Percentiles rank a stretch among this genome's conserved stretches.
phyloP scores from a whole-genome alignment of 2,113 vertebrate genomes.

The Hippocampus barbouri region DNA sequence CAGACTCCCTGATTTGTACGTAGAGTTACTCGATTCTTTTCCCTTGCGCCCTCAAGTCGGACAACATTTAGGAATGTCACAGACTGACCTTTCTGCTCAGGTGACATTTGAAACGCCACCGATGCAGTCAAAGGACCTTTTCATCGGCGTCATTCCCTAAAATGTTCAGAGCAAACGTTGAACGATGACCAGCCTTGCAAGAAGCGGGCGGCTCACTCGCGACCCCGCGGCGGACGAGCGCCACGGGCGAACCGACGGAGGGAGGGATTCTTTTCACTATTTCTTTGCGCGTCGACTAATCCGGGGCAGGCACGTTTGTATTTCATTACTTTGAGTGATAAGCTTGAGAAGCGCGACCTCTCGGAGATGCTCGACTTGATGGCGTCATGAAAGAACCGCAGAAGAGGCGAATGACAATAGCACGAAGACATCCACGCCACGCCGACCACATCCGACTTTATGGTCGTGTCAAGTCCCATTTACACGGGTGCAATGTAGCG shows the following conservation, averaged over 20 bases:
- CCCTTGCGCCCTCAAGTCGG: conserved; percentile 31
- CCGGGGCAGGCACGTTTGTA: no score
- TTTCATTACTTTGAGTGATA: no score
- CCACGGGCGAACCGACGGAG: background rate
- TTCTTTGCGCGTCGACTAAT: no score
- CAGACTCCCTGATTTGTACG: conserved; percentile 44
- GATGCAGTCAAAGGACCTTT: conserved; percentile 31
- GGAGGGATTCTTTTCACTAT: background rate
- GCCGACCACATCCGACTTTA: conserved; percentile 24
- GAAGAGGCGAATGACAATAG: background rate
- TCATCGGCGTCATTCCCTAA: conserved; percentile 17
- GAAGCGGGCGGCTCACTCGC: background rate
- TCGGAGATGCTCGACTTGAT: no score
- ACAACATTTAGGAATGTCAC: conserved; percentile 53
- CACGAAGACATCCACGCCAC: background rate
- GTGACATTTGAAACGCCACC: conserved; percentile 64
- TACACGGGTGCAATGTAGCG: conserved; percentile 32
- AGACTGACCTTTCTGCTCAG: conserved; percentile 47
- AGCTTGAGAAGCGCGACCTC: no score
- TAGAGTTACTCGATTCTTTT: conserved; percentile 47
- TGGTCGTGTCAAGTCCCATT: conserved; percentile 48
- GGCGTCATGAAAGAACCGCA: background rate
- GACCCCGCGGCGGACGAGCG: background rate
- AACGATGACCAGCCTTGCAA: background rate
- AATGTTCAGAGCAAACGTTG: conserved; percentile 14